Evolutionary conservation across 2,797 vertebrate species (phyloP), one percentile per base, ranked within the genome.

Genomic region (Hydrolagus colliei): DNA sequence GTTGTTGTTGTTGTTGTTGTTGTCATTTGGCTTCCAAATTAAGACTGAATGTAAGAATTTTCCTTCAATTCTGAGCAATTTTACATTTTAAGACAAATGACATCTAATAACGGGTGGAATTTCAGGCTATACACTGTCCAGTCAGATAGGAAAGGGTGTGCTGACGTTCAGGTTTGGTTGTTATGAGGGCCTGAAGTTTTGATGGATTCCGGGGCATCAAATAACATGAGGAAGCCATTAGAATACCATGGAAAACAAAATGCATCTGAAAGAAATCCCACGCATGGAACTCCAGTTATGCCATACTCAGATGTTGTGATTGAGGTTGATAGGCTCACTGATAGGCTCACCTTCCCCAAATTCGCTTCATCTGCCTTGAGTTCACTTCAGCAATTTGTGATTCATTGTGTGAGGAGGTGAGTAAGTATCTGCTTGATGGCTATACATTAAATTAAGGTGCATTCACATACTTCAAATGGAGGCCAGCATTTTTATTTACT

Each of bases 191-290:
- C 62, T 18, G n/a, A 8, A 12, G 13, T 65, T 13, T 16, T 4
- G 22, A 80, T 32, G n/a, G 61, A 67, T 65, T 80, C 62, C 32
- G 7, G 20, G 62, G 14, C 61, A 16, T 80, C 16, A n/a, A n/a
- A 77, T 27, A 78, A 62, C 20, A 76, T 52, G 35, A 76, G 18
- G 41, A n/a, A 18, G 74, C 10, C 8, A 52, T 59, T 32, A 74
- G 73, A 12, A 74, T 14, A 78, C 76, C 20, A 78, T 65, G 61
- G n/a, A 18, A 80, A 80, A 80, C 65, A 62, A 62, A 79, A 27
- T 52, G 41, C 41, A 52, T 6, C 2, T 52, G 41, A 52, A 52
- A 52, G 41, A 52, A 52, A 52, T 52, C n/a, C 27, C 11, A 62
- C 10, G 32, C 20, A 22, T n/a, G 2, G 77, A 79, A 9, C 4